Evolutionary conservation across 2,888 invertebrate species (phyloP).

Genomic region (Hirtodrosophila cameraria): DNA sequence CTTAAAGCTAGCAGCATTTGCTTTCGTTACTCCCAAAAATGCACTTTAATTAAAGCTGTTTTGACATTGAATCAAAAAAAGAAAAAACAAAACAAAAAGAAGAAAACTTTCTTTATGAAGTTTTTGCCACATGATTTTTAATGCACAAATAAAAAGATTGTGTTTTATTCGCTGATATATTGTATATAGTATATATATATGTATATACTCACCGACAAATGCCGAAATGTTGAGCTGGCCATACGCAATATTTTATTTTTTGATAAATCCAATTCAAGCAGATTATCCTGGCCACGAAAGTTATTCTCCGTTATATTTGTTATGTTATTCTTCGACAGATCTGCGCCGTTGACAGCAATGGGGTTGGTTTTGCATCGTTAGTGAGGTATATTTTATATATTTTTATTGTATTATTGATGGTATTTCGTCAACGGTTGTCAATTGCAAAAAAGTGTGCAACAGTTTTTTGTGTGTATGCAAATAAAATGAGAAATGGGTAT

Average conservation of each 20-base stretch:
- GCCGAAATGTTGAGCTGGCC: slow-evolving; percentile 90
- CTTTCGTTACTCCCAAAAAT: no score
- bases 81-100: no score
- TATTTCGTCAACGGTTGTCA: slow-evolving; percentile 13
- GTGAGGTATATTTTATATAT: not conserved
- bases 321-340: slow-evolving; percentile 90
- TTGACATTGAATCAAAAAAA: no score
- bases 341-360: slow-evolving; percentile 69
- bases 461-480: slow-evolving; percentile 34
- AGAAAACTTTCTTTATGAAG: not conserved
- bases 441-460: slow-evolving; percentile 32
- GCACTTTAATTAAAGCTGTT: no score
- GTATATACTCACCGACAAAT: slow-evolving; percentile 85
- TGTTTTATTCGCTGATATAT: not conserved
- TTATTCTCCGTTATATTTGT: slow-evolving; percentile 89
- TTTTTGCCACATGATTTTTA: not conserved
- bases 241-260: slow-evolving; percentile 90
- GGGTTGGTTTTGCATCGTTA: slow-evolving; percentile 1
- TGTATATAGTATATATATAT: not conserved
- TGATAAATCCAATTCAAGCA: slow-evolving; percentile 89
- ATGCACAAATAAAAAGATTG: slow-evolving; percentile 1
- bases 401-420: slow-evolving; percentile 12
- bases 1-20: no score
- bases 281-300: slow-evolving; percentile 90
- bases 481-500: slow-evolving; percentile 34